Evolutionary conservation across 2,888 invertebrate species (phyloP), one percentile per base, ranked within the genome.

Genomic region (Plagodis dolabraria): DNA sequence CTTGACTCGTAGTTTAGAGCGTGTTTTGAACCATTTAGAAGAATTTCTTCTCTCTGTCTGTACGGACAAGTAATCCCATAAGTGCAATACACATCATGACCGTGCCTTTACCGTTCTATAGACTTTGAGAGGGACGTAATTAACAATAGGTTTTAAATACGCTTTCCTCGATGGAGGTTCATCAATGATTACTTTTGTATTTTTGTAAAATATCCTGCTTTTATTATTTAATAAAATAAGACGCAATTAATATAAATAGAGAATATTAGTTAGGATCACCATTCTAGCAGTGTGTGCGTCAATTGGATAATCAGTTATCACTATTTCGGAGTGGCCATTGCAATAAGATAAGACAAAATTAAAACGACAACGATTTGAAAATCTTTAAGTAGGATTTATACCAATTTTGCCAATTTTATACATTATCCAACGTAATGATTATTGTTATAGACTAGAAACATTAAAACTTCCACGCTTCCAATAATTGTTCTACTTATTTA

Each of bases 21-120:
- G 85, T 88, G 83, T 90, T 90, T 92, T 89, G 88, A 89, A 84
- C 87, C 88, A 86, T 90, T 91, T 88, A 89, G 88, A 85, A 83
- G 69, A 65, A 86, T 85, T 86, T 88, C 87, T 86, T 87, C 87
- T 89, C 87, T 86, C 85, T 87, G 87, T 89, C 86, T 86, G 85
- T 88, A 82, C 81, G 86, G 86, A 88, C 85, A 85, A 81, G 80
- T 87, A 85, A 81, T 86, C 86, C 88, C 86, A 81, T 89, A 89
- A 90, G 90, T 89, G 92, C 92, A 90, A 89, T 88, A 91, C 91
- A 91, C 92, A 92, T 92, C 92, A 92, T 89, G 80, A 92, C 90
- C 92, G 92, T 92, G 92, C 92, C 92, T 92, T 92, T 87, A 90
- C 92, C 87, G 87, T 90, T 91, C 89, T 91, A 90, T 89, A 92